Percentiles rank a stretch among this genome's conserved stretches.
Conservation (phyloP, 2,113 vertebrate genomes). For the Vimba vimba region DNA sequence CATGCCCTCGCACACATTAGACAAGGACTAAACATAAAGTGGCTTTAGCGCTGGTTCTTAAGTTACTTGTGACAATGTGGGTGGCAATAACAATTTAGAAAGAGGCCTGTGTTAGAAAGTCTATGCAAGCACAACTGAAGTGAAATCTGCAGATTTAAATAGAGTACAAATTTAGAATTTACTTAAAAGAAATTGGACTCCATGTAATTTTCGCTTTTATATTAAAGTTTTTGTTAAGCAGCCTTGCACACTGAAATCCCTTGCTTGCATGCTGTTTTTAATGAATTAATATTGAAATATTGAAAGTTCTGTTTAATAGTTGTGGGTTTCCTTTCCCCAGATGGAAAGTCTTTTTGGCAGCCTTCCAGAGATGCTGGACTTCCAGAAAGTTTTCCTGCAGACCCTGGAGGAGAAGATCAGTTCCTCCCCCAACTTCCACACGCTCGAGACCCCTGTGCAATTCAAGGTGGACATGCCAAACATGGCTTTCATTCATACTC, state of each 20-base stretch:
- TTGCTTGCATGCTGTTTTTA: background rate
- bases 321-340: slow-evolving; percentile 65
- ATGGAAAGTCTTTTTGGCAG: slow-evolving; percentile 99
- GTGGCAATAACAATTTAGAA: background rate
- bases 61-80: slow-evolving; percentile 9
- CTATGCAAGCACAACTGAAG: background rate
- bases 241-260: too few relatives aligned
- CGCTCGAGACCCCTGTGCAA: slow-evolving; percentile 89
- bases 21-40: slow-evolving; percentile 44
- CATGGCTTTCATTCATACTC: background rate
- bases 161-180: too few relatives aligned
- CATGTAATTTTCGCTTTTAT: background rate
- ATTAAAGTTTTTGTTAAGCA: background rate
- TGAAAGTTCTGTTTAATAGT: background rate
- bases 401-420: slow-evolving; percentile 93
- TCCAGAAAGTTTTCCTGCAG: slow-evolving; percentile 96
- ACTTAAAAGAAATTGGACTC: too few relatives aligned
- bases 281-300: background rate
- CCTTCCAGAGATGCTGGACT: slow-evolving; percentile 95
- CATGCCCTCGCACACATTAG: slow-evolving; percentile 57
- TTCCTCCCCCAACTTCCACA: slow-evolving; percentile 87
- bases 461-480: slow-evolving; percentile 80
- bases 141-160: background rate
- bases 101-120: background rate
- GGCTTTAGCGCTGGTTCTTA: background rate